Evolutionary conservation across 1,140 invertebrate species (phyloP).

Genomic region (Euura saliciscinereae): DNA sequence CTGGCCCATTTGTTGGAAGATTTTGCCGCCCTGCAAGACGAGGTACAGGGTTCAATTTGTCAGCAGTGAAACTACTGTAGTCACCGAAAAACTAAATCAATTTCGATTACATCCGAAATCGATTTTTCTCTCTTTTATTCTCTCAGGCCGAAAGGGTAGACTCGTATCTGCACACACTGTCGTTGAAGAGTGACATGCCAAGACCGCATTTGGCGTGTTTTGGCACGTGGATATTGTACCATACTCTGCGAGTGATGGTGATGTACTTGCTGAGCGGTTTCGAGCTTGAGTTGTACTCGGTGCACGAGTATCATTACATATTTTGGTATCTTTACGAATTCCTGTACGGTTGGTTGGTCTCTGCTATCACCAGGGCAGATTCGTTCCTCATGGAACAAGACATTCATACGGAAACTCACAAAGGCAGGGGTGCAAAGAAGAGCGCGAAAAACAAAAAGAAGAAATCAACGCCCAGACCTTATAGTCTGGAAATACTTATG

Average conservation of each 20-base stretch:
- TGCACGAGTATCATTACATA: constrained; percentile 96
- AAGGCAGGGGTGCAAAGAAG: constrained; percentile 62
- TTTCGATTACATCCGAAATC: neutral
- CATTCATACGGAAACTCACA: constrained; percentile 59
- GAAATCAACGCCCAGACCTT: constrained; percentile 72
- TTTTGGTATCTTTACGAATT: constrained; percentile 97
- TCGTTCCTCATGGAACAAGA: constrained; percentile 83
- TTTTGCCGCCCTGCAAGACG: constrained; percentile 90
- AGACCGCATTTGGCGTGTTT: constrained; percentile 85
- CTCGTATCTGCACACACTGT: constrained; percentile 77
- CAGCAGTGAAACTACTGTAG: constrained; percentile 2
- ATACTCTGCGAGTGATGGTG: constrained; percentile 95
- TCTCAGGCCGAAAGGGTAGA: constrained; percentile 90
- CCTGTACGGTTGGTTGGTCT: constrained; percentile 91
- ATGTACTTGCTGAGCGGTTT: constrained; percentile 94
- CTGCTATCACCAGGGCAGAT: constrained; percentile 88
- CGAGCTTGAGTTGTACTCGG: constrained; percentile 93
- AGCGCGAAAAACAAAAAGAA: constrained; percentile 72
- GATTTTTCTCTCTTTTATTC: constrained; percentile 23
- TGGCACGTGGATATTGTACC: constrained; percentile 95
- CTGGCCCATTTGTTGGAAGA: constrained; percentile 88
- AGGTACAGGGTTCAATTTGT: constrained; percentile 63
- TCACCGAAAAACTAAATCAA: neutral
- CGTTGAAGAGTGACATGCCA: constrained; percentile 70
- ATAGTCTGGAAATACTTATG: constrained; percentile 82